Base-by-base conservation (phyloP, 1,140 invertebrate species). In the Achatina immaculata region DNA sequence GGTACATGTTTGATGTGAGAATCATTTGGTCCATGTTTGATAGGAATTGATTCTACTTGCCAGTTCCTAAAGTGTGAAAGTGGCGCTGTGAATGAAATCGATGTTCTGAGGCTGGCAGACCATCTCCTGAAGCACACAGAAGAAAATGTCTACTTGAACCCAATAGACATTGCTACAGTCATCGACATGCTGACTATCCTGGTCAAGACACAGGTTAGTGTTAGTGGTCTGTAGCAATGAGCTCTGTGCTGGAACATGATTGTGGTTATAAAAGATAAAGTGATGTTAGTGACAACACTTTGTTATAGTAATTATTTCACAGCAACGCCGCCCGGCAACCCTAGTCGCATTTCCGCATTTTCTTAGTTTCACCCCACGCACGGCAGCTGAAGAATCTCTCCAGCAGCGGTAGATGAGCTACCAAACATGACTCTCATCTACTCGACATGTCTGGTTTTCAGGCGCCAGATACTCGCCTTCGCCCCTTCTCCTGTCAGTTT, bases 91-190 rank as follows among this genome's bases (percentile, higher is more conserved):
- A 84, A 86, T 31, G 87, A 88, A 73, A 85, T 82, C 0, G 36
- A 75, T 6, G 85, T 91, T 21, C 78, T 90, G 38, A 82, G 86
- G 14, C 82, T 88, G 40, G 87, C 87, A 1, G 82, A 87, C 14
- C 74, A 85, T 38, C 81, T 90, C 24, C 73, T 86, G 65, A 90
- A 89, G 73, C 87, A 88, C 82, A 90, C 89, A 1, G 48, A 80
- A 36, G 78, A 83, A n/a, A 83, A 88, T 73, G 75, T 80, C 14
- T 88, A 88, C 68, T 80, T 81, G n/a, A 90, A 90, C 73, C 89
- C 89, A 3, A 88, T 90, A 45, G 90, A 91, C 79, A 88, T 91
- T 11, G 86, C 87, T n/a, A 88, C 89, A 1, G 87, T 90, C n/a
- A 90, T 90, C 38, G 88, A 91, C 69, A 78, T 87, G n/a, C 72